Base-by-base conservation (phyloP, 2,888 invertebrate species). In the Leuctra nigra region DNA sequence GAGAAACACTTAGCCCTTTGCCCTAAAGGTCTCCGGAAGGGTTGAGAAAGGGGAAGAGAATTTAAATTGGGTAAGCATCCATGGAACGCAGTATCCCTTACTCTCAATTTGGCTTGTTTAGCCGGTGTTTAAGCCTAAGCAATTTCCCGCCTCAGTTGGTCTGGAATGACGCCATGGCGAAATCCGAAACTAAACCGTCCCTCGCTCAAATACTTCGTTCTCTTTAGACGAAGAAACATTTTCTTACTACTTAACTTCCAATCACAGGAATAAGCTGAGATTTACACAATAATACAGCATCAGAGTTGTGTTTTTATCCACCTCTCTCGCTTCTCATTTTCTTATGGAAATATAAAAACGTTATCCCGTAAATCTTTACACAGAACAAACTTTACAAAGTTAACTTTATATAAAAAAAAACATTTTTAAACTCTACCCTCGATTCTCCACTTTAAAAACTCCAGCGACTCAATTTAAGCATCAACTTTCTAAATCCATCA, bases 101-200 rank as follows among this genome's bases (percentile, higher is more conserved):
- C 50, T 50, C 50, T 50, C 50, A 50, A 50, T 50, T 50, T 33
- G 35, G 50, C 50, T 50, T 50, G 50, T 50, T 50, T 50, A 50
- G 50, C 16, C 22, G 20, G 50, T 50, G 33, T 50, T 50, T 50
- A 35, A 50, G 50, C 33, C 20, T 9, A 13, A 20, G 33, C 50
- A 50, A 50, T 50, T 50, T 50, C 29, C 50, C 33, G 50, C 20
- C 33, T 33, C 35, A 35, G 35, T 50, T 33, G 23, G 13, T 23
- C 29, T 2, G 6, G 35, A 16, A 48, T 50, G 24, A 11, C 48
- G 9, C 1, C 29, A 29, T 11, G 6, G 29, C 29, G n/a, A n/a
- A n/a, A n/a, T n/a, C n/a, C n/a, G n/a, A n/a, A n/a, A n/a, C n/a
- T n/a, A n/a, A n/a, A n/a, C n/a, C n/a, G n/a, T n/a, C n/a, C n/a